phyloP scores from a whole-genome alignment of 2,113 vertebrate genomes.

The human (Homo sapiens) region GRCh38 chr15:31300501-31301000 shows the following conservation, averaged over 20 bases:
- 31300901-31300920: neutral
- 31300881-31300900: neutral
- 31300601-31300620: neutral
- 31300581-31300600: neutral
- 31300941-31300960: neutral
- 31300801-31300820: neutral
- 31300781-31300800: neutral
- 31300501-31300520: neutral
- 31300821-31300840: neutral
- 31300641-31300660: too few relatives aligned
- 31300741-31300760: neutral
- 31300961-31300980: neutral
- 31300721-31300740: neutral
- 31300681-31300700: neutral
- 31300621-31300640: neutral
- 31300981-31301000: too few relatives aligned
- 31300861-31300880: neutral
- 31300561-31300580: neutral
- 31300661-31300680: neutral
- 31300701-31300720: neutral
- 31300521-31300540: neutral
- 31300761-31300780: neutral
- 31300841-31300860: neutral
- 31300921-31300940: neutral
- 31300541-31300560: constrained; percentile 40